phyloP scores from a whole-genome alignment of 2,113 vertebrate species.

The Hipposideros armiger region DNA sequence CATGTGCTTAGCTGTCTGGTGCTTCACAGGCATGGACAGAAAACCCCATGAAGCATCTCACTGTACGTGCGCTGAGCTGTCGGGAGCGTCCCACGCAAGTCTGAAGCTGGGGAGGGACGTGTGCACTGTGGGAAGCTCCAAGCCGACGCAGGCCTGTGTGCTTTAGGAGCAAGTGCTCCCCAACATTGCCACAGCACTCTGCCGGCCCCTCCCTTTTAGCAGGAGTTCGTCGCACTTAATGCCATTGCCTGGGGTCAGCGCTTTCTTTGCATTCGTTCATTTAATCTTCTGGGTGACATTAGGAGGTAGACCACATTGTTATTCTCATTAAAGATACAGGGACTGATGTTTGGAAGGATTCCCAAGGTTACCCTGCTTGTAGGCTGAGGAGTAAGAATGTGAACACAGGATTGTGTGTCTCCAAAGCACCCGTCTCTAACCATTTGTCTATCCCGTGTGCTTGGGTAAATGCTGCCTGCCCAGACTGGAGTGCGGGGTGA shows the following conservation, averaged over 20 bases:
- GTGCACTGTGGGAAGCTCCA: background rate
- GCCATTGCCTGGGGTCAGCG: background rate
- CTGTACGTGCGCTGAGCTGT: background rate
- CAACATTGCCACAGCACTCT: background rate
- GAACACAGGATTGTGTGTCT: background rate
- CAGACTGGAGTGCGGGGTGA: accelerated
- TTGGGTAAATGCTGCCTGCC: background rate
- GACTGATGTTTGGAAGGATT: background rate
- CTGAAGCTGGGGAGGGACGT: background rate
- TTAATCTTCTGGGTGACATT: background rate
- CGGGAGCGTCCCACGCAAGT: background rate
- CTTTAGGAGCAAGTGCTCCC: background rate
- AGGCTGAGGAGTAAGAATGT: background rate
- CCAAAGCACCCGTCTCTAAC: background rate
- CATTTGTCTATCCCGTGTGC: accelerated
- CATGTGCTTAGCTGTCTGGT: background rate
- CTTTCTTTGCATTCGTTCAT: background rate
- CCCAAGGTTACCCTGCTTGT: background rate
- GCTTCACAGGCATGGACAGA: background rate
- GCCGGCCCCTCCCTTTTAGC: too few relatives aligned
- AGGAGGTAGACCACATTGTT: background rate
- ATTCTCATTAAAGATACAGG: background rate
- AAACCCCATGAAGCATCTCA: background rate
- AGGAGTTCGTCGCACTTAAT: accelerated
- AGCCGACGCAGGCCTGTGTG: too few relatives aligned